Conservation (phyloP, 2,797 vertebrate species). For the Perodicticus potto region DNA sequence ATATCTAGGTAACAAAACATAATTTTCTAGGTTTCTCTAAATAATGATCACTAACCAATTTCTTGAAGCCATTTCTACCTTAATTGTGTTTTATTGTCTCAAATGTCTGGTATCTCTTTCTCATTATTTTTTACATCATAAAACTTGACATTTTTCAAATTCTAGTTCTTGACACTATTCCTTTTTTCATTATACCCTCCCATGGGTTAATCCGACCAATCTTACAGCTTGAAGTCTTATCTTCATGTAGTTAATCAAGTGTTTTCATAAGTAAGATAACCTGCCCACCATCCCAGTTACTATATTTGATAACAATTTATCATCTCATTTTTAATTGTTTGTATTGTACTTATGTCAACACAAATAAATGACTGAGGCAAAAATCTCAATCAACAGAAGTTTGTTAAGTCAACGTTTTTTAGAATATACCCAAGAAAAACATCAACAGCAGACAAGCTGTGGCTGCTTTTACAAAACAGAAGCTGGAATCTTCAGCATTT, state of each 20-base stretch:
- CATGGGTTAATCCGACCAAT: neutral
- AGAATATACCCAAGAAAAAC: too few relatives aligned
- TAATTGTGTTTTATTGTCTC: neutral
- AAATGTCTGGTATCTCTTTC: neutral
- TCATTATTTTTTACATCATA: neutral
- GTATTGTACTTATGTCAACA: neutral
- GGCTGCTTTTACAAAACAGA: too few relatives aligned
- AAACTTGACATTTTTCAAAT: neutral
- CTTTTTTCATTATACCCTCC: neutral
- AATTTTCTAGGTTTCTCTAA: neutral
- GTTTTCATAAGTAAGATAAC: neutral
- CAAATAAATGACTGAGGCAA: too few relatives aligned
- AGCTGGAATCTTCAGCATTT: too few relatives aligned
- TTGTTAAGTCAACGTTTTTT: too few relatives aligned
- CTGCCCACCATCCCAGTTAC: neutral
- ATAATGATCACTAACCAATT: neutral
- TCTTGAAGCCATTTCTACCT: neutral
- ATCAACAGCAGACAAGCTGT: too few relatives aligned
- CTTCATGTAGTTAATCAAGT: neutral
- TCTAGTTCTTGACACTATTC: neutral
- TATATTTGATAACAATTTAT: neutral
- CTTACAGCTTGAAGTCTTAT: neutral
- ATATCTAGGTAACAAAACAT: neutral
- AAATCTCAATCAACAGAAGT: too few relatives aligned
- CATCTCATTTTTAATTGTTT: neutral